Base-by-base conservation (phyloP, 2,113 vertebrate genomes). In the Microtus oregoni region DNA sequence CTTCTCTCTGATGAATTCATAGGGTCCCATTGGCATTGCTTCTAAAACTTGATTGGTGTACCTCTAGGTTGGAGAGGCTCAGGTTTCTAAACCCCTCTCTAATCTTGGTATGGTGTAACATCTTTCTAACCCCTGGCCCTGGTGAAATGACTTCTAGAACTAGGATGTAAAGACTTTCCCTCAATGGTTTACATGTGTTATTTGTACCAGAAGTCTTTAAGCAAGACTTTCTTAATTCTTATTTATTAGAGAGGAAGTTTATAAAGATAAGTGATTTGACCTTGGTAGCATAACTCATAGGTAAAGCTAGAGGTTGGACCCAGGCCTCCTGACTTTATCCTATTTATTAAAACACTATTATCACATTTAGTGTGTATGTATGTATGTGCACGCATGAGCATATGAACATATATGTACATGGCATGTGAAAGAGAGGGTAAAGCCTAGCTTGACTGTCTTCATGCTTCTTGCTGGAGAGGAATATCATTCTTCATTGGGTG, bases 81-180 rank as follows among this genome's bases (percentile, higher is more conserved):
- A 13, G 52, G 86, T 83, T 96, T 92, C 73, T 86, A 92, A 96
- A 52, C 77, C 86, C 41, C 7, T 65, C 15, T 26, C 72, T 78
- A 12, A 3, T 24, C 24, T 92, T 92, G 79, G 24, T 19, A 90
- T 73, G 32, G 61, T 52, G n/a, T 0, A 35, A 10, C 38, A 44
- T 81, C 67, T 90, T 47, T 63, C 38, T 79, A 58, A 75, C 89
- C 17, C 47, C 85, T 63, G 86, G 19, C 28, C 30, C 44, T 47
- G 68, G 67, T 50, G 38, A 87, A 52, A 19, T 82, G 52, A 73
- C 30, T 77, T 55, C 55, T 79, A n/a, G 55, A 93, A 55, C 28
- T 52, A 11, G 20, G 41, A 14, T 82, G 52, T 87, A 79, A 65
- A 67, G 81, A 26, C 63, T 88, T 79, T 35, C 61, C 44, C 65